A percentile compares a stretch with the other conserved stretches of the same genome.
These are phyloP conservation scores for Teinopalpus imperialis DNA, from an alignment of 2,888 invertebrate genomes.

Conservation along the genomic window DNA sequence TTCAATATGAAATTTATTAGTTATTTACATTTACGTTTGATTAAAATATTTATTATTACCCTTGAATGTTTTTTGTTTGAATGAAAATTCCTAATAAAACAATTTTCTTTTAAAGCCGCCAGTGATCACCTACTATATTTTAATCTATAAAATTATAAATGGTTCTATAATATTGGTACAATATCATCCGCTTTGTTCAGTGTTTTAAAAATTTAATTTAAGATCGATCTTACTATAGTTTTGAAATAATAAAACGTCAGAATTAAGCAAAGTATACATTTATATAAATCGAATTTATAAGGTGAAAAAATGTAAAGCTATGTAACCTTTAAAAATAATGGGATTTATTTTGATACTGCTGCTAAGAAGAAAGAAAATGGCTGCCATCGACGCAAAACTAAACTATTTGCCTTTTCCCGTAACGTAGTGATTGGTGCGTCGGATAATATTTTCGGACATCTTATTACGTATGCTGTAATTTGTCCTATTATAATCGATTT, in stretches of 20 bases:
- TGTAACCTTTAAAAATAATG: slow-evolving; percentile 8
- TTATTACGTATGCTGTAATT: slow-evolving; percentile 24
- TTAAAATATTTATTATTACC: no score
- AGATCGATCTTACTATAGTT: not conserved
- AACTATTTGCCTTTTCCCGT: slow-evolving; percentile 14
- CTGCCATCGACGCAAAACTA: slow-evolving; percentile 37
- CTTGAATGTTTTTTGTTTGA: no score
- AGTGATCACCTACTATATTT: not conserved
- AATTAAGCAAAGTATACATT: slow-evolving; percentile 1
- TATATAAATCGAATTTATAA: not conserved
- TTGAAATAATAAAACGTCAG: not conserved
- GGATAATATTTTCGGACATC: slow-evolving; percentile 12
- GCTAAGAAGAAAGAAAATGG: slow-evolving; percentile 47
- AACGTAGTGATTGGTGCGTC: slow-evolving; percentile 15
- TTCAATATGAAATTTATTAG: no score
- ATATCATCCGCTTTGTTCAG: slow-evolving; percentile 8
- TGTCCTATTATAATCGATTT: slow-evolving; percentile 8
- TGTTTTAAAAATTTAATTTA: not conserved
- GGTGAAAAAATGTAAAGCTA: not conserved
- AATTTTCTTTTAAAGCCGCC: not conserved
- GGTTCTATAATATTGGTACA: slow-evolving; percentile 16
- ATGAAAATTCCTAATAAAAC: no score
- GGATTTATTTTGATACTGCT: slow-evolving; percentile 32
- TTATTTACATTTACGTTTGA: no score
- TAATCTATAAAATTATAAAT: no score